phyloP scores from a whole-genome alignment of 2,888 invertebrate genomes.

The Caenorhabditis sp. region DNA sequence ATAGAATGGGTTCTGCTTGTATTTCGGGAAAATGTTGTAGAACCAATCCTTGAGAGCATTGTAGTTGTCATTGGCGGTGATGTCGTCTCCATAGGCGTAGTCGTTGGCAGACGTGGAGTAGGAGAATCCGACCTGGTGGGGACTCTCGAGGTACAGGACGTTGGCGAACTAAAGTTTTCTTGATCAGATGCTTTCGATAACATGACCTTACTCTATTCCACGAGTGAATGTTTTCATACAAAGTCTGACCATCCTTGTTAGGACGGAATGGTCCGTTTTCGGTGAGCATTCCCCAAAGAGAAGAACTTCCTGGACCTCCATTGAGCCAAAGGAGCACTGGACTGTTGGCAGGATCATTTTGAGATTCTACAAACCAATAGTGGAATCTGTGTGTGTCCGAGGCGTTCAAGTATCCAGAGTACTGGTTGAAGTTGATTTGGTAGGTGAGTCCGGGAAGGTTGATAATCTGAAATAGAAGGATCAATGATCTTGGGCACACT shows the following conservation, averaged over 20 bases:
- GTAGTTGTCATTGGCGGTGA: constrained; percentile 84
- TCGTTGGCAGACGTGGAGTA: constrained; percentile 84
- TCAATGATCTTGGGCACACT: neutral
- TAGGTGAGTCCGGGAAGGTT: constrained; percentile 72
- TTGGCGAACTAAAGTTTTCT: constrained; percentile 70
- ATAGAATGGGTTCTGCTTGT: constrained; percentile 84
- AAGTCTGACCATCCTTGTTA: constrained; percentile 72
- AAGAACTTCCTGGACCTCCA: constrained; percentile 76
- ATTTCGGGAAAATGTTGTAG: constrained; percentile 84
- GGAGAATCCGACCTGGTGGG: constrained; percentile 86
- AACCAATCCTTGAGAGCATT: constrained; percentile 85
- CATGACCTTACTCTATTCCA: constrained; percentile 77
- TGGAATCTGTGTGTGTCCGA: constrained; percentile 66
- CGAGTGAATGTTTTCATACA: constrained; percentile 75
- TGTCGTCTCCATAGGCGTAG: constrained; percentile 78
- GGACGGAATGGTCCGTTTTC: constrained; percentile 84
- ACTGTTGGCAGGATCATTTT: constrained; percentile 58
- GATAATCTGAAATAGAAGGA: constrained; percentile 48
- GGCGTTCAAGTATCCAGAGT: constrained; percentile 73
- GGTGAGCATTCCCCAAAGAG: constrained; percentile 83
- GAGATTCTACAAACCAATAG: constrained; percentile 73
- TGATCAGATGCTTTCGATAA: neutral
- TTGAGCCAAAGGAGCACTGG: constrained; percentile 75
- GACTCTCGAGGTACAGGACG: constrained; percentile 85
- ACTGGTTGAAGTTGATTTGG: constrained; percentile 72